Conservation (phyloP, 2,888 invertebrate genomes). For the Himalopsyche japonica region DNA sequence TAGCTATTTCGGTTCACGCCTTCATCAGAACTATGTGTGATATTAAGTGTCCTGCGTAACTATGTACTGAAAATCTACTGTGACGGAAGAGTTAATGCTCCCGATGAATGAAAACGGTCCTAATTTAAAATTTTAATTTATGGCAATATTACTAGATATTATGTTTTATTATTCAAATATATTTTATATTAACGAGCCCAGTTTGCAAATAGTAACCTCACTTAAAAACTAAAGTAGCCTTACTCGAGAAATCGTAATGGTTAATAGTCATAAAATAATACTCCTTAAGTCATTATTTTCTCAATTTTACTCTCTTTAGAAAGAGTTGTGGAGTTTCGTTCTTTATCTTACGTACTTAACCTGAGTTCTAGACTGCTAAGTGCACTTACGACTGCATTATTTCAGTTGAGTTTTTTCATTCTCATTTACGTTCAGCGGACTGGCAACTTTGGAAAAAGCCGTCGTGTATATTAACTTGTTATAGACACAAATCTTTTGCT, state of each 20-base stretch:
- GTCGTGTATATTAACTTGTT: neutral
- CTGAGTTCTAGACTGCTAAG: neutral
- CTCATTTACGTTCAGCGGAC: neutral
- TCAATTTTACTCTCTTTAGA: neutral
- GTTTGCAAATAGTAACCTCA: no score
- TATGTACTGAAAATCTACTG: no score
- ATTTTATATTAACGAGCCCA: no score
- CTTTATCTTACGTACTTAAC: neutral
- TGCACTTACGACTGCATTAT: slow-evolving; percentile 2
- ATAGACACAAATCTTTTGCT: neutral
- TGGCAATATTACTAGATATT: no score
- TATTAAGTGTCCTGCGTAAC: no score
- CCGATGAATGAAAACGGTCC: no score
- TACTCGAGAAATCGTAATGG: neutral
- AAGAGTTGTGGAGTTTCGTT: neutral
- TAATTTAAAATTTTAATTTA: no score
- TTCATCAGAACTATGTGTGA: no score
- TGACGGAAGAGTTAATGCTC: no score
- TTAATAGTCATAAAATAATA: neutral
- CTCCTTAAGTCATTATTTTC: neutral
- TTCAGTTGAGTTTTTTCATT: neutral
- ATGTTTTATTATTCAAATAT: no score
- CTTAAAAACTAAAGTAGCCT: neutral
- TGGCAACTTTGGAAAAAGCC: neutral
- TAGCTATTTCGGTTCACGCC: no score